Percentiles rank a stretch among this genome's conserved stretches.
Conservation (phyloP, 2,113 vertebrate species). For the Melanerpes aurifrons region DNA sequence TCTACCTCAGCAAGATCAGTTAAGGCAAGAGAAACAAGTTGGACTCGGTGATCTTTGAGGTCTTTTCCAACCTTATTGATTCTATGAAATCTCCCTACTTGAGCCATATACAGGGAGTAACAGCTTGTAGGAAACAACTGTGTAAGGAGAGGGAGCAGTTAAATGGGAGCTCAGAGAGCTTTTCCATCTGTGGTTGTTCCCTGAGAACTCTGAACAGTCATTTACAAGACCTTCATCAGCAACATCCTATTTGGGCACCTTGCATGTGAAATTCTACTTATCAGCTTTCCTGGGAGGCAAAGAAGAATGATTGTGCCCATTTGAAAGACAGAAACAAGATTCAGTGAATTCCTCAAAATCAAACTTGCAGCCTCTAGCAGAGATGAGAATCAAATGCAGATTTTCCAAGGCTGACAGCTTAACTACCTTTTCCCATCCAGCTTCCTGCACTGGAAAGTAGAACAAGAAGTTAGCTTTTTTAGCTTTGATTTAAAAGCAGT, state of each 20-base stretch:
- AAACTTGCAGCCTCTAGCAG: neutral
- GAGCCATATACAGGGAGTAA: neutral
- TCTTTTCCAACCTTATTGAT: no score
- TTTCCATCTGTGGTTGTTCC: neutral
- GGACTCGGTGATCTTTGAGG: no score
- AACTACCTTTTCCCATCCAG: neutral
- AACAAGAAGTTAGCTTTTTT: fast-evolving
- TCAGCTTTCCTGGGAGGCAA: neutral
- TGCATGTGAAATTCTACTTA: neutral
- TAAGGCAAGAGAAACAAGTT: neutral
- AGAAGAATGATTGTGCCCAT: neutral
- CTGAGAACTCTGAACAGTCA: neutral
- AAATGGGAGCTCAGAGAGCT: neutral
- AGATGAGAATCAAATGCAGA: neutral
- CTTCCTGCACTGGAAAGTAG: neutral
- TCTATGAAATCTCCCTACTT: neutral
- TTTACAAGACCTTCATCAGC: neutral
- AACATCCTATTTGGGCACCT: neutral
- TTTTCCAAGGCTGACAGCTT: neutral
- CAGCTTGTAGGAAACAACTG: neutral
- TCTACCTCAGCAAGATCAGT: neutral
- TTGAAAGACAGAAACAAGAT: neutral
- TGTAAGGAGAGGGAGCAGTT: neutral
- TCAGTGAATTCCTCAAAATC: neutral
- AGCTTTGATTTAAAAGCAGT: neutral